Evolutionary conservation across 2,797 vertebrate species (phyloP), one percentile per base, ranked within the genome.

Genomic region (Lithobates sylvaticus): DNA sequence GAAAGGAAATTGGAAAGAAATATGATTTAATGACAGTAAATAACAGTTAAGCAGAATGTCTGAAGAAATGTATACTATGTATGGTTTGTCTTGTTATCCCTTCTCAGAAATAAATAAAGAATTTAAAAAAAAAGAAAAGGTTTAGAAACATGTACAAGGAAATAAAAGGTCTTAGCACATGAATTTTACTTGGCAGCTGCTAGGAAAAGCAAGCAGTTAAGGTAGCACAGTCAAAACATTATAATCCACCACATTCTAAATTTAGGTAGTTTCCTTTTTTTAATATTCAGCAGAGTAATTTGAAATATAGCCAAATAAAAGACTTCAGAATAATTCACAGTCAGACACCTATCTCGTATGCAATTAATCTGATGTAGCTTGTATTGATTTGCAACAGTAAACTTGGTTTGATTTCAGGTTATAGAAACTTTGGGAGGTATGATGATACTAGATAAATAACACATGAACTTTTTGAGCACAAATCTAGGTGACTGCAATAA

Each of bases 111-210:
- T n/a, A n/a, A n/a, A n/a, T n/a, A n/a, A n/a, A n/a, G n/a, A n/a
- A n/a, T n/a, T n/a, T n/a, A n/a, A n/a, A n/a, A n/a, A n/a, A n/a
- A n/a, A n/a, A n/a, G 64, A 77, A 72, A 12, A 50, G 80, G 26
- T 73, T 54, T 67, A 78, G 50, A 42, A 54, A 29, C 69, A 72
- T 64, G 44, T 78, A 36, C 23, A 69, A 58, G 18, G 64, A 65
- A 80, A 80, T 80, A 78, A 76, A 80, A 75, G 36, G 27, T 67
- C 68, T 83, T 58, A 54, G 61, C 67, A 83, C 75, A 78, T 72
- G 36, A 34, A 44, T 82, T 78, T 64, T 67, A 78, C 61, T 75
- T 86, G 77, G 84, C 84, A 81, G 68, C 13, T 23, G 26, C n/a
- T 70, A 44, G 71, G 9, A 65, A 64, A 58, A 65, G 36, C 54